Percentiles rank a stretch among this genome's conserved stretches.
phyloP scores from a whole-genome alignment of 1,140 invertebrate species.

The Amyelois transitella region DNA sequence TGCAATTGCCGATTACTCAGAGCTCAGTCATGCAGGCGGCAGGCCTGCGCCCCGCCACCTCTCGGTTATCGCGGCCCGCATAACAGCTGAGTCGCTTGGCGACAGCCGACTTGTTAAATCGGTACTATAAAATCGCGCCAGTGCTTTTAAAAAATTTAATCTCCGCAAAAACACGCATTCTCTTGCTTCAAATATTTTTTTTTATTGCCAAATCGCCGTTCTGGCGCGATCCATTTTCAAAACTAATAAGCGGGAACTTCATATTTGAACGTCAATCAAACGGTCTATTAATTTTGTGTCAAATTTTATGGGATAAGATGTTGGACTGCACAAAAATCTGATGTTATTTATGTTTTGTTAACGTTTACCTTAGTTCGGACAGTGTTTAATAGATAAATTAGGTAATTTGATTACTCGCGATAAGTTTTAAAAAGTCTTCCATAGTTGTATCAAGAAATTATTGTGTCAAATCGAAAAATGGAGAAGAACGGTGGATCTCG shows the following conservation, averaged over 20 bases:
- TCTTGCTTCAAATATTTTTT: slow-evolving; percentile 18
- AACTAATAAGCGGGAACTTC: slow-evolving; percentile 6
- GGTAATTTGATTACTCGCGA: not conserved
- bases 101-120: slow-evolving; percentile 59
- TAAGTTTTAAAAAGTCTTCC: slow-evolving; percentile 18
- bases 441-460: slow-evolving; percentile 18
- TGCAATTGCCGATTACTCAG: slow-evolving; percentile 55
- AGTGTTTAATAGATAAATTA: not conserved
- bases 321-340: slow-evolving; percentile 36
- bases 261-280: slow-evolving; percentile 8
- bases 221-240: slow-evolving; percentile 15
- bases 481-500: slow-evolving; percentile 64
- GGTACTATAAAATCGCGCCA: slow-evolving; percentile 21
- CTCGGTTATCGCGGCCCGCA: slow-evolving; percentile 27
- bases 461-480: slow-evolving; percentile 29
- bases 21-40: slow-evolving; percentile 43
- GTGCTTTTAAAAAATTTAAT: slow-evolving; percentile 5
- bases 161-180: not conserved
- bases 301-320: slow-evolving; percentile 45
- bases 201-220: not conserved
- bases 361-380: not conserved
- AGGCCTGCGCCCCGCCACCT: slow-evolving; percentile 35
- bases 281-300: slow-evolving; percentile 32
- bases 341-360: slow-evolving; percentile 15
- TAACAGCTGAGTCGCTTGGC: slow-evolving; percentile 49